Percentiles rank a stretch among this genome's conserved stretches.
These are phyloP conservation scores for Oconnorella tubifera DNA, from an alignment of 2,888 invertebrate genomes.

Conservation along the genomic window DNA sequence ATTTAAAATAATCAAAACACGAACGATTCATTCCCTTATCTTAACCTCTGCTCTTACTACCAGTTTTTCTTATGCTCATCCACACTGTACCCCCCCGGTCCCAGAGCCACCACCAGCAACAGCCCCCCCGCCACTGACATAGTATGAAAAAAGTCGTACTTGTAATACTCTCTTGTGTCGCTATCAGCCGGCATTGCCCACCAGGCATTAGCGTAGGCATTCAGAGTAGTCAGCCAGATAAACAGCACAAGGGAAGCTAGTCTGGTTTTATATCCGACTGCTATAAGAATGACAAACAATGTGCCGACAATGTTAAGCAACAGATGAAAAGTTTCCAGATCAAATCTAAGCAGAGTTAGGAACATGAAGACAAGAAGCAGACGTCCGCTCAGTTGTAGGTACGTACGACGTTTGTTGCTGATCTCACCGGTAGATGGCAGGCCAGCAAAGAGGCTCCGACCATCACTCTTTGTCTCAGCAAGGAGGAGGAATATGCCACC, in stretches of 20 bases:
- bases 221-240: constrained; percentile 78
- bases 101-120: constrained; percentile 93
- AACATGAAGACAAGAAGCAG: constrained; percentile 98
- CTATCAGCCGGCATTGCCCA: constrained; percentile 93
- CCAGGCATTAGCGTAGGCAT: constrained; percentile 97
- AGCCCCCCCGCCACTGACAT: constrained; percentile 97
- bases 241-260: constrained; percentile 92
- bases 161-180: constrained; percentile 95
- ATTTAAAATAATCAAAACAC: too few species aligned
- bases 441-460: constrained; percentile 91
- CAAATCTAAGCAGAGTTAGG: constrained; percentile 88
- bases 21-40: too few species aligned
- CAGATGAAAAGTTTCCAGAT: constrained; percentile 61
- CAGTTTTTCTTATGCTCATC: constrained; percentile 99
- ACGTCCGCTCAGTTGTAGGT: constrained; percentile 91
- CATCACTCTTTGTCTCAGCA: constrained; percentile 90
- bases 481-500: constrained; percentile 90
- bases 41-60: constrained; percentile 60
- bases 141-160: constrained; percentile 99
- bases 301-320: constrained; percentile 88
- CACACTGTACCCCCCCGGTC: constrained; percentile 88
- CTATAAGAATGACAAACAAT: constrained; percentile 87
- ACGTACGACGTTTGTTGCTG: constrained; percentile 79
- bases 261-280: constrained; percentile 97
- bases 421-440: constrained; percentile 67